Conservation (phyloP, 2,797 vertebrate genomes). For the Enoplosus armatus region DNA sequence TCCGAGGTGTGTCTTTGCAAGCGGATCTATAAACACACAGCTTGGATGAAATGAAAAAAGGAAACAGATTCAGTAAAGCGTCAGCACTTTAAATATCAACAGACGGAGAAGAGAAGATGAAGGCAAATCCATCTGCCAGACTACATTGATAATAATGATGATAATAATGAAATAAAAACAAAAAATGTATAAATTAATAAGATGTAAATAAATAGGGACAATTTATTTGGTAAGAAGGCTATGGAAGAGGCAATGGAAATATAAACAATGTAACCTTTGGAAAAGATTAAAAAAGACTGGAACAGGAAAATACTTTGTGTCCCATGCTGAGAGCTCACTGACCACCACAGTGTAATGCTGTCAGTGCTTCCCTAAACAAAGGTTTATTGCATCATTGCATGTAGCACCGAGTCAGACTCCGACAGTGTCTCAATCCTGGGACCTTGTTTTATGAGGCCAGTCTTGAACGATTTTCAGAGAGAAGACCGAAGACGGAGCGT, state of each 20-base stretch:
- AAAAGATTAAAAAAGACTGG: constrained; percentile 8
- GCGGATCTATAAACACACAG: not conserved
- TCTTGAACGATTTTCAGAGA: constrained; percentile 41
- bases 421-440: constrained; percentile 54
- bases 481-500: constrained; percentile 10
- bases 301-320: constrained; percentile 24
- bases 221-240: not conserved
- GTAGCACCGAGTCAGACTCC: constrained; percentile 58
- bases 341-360: constrained; percentile 37
- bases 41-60: constrained; percentile 27
- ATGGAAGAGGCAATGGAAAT: not conserved
- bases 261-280: not conserved
- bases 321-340: constrained; percentile 50
- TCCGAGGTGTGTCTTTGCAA: constrained; percentile 1
- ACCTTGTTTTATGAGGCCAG: constrained; percentile 51
- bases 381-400: constrained; percentile 63
- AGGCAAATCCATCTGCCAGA: constrained; percentile 24
- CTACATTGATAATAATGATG: not conserved
- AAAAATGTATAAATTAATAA: not conserved
- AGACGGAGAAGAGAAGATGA: constrained; percentile 35
- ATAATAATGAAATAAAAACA: not conserved
- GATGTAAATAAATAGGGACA: constrained; percentile 1
- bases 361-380: constrained; percentile 55
- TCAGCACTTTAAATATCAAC: constrained; percentile 30
- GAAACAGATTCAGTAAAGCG: constrained; percentile 1